A percentile compares a stretch with the other conserved stretches of the same genome.
phyloP scores from a whole-genome alignment of 2,797 vertebrate species.

The Alosa sapidissima region DNA sequence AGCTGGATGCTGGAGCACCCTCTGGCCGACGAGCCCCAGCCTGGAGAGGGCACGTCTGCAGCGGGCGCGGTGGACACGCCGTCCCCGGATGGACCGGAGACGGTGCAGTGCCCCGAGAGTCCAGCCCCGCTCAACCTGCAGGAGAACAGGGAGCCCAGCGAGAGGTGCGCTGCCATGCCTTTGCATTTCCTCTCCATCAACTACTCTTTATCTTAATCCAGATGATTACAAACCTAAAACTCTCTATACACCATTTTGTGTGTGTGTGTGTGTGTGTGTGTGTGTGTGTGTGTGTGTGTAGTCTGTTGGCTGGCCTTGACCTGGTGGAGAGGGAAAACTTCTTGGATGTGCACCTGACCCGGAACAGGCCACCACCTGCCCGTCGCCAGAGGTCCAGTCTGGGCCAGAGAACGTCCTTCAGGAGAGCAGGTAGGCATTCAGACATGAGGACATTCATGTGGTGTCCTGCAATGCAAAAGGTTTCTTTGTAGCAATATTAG shows the following conservation, averaged over 20 bases:
- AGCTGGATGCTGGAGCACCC: slow-evolving; percentile 86
- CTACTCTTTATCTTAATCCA: no score
- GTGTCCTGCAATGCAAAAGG: neutral
- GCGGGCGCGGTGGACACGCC: slow-evolving; percentile 65
- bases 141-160: slow-evolving; percentile 67
- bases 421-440: slow-evolving; percentile 69
- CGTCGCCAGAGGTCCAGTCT: slow-evolving; percentile 73
- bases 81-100: slow-evolving; percentile 78
- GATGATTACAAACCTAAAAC: neutral
- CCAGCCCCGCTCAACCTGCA: slow-evolving; percentile 47
- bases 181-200: neutral
- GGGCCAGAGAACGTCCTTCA: slow-evolving; percentile 74
- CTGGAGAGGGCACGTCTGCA: slow-evolving; percentile 51
- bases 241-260: neutral
- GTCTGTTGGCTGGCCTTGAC: slow-evolving; percentile 76
- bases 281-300: slow-evolving; percentile 38
- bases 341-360: slow-evolving; percentile 79
- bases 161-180: slow-evolving; percentile 64
- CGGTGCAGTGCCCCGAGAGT: slow-evolving; percentile 76
- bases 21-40: slow-evolving; percentile 72
- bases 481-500: neutral
- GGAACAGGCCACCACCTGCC: slow-evolving; percentile 80
- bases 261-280: neutral
- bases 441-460: neutral
- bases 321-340: slow-evolving; percentile 82